Evolutionary conservation across 2,888 invertebrate genomes (phyloP), one percentile per base, ranked within the genome.

Genomic region (Scaptomyza tumidula): DNA sequence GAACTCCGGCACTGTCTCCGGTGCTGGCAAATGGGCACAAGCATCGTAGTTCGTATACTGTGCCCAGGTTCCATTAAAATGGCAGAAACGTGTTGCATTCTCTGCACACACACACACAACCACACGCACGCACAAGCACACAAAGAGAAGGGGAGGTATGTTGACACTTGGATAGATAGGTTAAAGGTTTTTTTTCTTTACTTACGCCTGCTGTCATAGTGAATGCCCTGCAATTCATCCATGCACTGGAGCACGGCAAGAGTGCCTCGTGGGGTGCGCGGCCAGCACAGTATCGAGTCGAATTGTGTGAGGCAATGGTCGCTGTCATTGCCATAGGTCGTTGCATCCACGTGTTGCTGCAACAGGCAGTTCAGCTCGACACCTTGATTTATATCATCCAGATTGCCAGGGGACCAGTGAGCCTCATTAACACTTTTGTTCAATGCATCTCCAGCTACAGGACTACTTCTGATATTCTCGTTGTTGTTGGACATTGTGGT

Each of bases 221-320:
- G 94, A 62, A 97, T 94, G 66, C 96, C 96, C 78, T 95, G 94
- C 63, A 97, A 93, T 86, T 96, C 95, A 49, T 94, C 94, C 89
- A 97, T 96, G 91, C 98, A 98, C 50, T 95, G 94, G 75, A 97
- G 94, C 29, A 94, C 93, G 1, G 96, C 96, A 53, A 94, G 91
- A 0, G 95, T 94, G 73, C 95, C 95, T 70, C 94, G 94, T 0
- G 94, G 93, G 2, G 97, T 96, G 3, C 95, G 94, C 11, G 96
- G 97, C 98, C 97, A 98, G 91, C 97, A 98, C 37, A 96, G 93
- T 63, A 97, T 92, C 4, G 94, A 94, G 89, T 97, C 97, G 93
- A 95, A 96, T 78, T 94, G 94, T 41, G 95, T 94, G 61, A 94
- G 94, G 89, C 97, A 97, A 90, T 88, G 90, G 71, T 90, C 91